Base-by-base conservation (phyloP, 2,888 invertebrate genomes). In the Drosophila longiperda region DNA sequence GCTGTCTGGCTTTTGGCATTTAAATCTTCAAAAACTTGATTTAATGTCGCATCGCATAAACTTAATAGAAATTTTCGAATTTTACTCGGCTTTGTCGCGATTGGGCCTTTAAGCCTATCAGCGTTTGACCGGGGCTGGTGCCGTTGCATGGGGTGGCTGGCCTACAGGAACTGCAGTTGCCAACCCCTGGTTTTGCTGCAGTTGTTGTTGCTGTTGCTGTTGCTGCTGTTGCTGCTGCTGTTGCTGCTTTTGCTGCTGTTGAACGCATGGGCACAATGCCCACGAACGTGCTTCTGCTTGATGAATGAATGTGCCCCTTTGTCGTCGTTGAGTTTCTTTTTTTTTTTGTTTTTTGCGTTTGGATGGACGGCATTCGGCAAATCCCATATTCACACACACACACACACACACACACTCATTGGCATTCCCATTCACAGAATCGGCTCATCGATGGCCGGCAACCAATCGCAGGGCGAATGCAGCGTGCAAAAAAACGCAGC, bases 401-500 rank as follows among this genome's bases (percentile, higher is more conserved):
- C n/a, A 8, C 38, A n/a, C n/a, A 42, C n/a, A n/a, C 40, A n/a
- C 12, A 12, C 8, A 15, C 23, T 23, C 45, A 45, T 45, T 23
- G 45, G 26, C 45, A 38, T 54, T 42, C 52, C 36, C 60, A 45
- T 36, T 57, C 48, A 36, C 36, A 45, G 50, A 26, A 63, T 62
- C 67, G 75, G 72, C 88, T 82, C 76, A 80, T 87, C 87, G 89
- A 89, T 87, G 83, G 72, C 70, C 82, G 69, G 70, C 84, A 82
- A 87, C 87, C 87, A 87, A 87, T 87, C 82, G 87, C 82, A 88
- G 73, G 74, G 77, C 88, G 74, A 87, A 65, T 90, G 90, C 87
- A 85, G 80, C 74, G 65, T 82, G 89, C 86, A 82, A 89, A 85
- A 87, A 85, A 89, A 85, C 83, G 82, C 83, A 85, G 78, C 87